Base-by-base conservation (phyloP, 2,797 vertebrate genomes). In the Esox lucius region DNA sequence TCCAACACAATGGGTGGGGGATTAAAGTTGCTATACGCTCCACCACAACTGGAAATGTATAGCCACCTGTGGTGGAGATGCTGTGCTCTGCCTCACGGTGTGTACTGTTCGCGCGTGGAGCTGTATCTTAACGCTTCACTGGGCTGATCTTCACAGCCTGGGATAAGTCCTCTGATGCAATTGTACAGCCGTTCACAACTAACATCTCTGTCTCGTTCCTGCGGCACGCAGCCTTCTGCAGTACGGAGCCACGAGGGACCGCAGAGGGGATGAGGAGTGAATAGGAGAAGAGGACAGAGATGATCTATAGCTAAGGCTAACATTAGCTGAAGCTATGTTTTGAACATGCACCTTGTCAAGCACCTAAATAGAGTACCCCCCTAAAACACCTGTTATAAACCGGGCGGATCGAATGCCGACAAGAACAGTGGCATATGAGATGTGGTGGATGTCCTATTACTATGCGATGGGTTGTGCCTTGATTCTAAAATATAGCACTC, bases 1-100 rank as follows among this genome's bases (percentile, higher is more conserved):
- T 19, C 49, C 28, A 39, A 51, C 68, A 79, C 74, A 61, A 75
- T 69, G 31, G 69, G 69, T 71, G 65, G 61, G 70, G 71, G 72
- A 78, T 80, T 81, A 81, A 15, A 8, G 67, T 71, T 64, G 65
- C 56, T 24, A 72, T 19, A 3, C 24, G 5, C 66, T 26, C 56
- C 74, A 61, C 11, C 56, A 39, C 35, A 35, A 35, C 22, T 53
- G 28, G 48, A 69, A 46, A 48, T 35, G 26, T 13, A 71, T 46
- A 49, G 12, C 53, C 70, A 71, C 8, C 22, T 15, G 22, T 6
- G 5, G 68, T 26, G 39, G 46, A 39, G 46, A 12, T 69, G 68
- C 26, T 31, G 24, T 31, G 5, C 15, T 33, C 28, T 33, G 62
- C 28, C 28, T 31, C 53, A 12, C 11, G 42, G 42, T 13, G 42